These are phyloP conservation scores for Plebejus anna DNA, from an alignment of 2,888 invertebrate genomes.

Conservation along the genomic window DNA sequence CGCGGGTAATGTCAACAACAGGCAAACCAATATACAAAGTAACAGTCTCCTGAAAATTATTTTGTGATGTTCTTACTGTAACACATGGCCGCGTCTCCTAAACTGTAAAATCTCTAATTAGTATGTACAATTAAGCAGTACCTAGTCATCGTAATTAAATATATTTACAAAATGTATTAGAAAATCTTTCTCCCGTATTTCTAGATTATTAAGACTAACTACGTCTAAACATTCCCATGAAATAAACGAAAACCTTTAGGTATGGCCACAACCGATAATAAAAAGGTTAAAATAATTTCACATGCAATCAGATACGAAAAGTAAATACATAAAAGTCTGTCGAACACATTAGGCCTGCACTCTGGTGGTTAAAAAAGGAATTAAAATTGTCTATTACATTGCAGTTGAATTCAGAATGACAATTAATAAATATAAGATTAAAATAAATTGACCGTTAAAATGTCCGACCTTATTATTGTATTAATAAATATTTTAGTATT, in stretches of 20 bases:
- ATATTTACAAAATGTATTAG: slow-evolving; percentile 61
- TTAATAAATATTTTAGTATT: background rate
- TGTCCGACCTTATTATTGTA: background rate
- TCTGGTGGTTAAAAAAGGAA: slow-evolving; percentile 8
- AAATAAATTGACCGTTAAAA: background rate
- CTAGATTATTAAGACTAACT: slow-evolving; percentile 34
- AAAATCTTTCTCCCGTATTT: slow-evolving; percentile 44
- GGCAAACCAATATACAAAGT: slow-evolving; percentile 56
- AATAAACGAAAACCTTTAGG: slow-evolving; percentile 24
- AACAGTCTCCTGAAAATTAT: slow-evolving; percentile 56
- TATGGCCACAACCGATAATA: slow-evolving; percentile 31
- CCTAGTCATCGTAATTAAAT: slow-evolving; percentile 53
- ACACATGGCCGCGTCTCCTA: slow-evolving; percentile 66
- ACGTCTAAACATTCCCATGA: slow-evolving; percentile 32
- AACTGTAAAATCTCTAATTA: slow-evolving; percentile 52
- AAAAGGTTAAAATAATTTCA: slow-evolving; percentile 7
- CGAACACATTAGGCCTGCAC: background rate
- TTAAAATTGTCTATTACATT: background rate
- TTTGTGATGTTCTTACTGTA: slow-evolving; percentile 63
- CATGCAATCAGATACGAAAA: background rate
- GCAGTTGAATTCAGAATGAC: background rate
- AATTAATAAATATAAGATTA: background rate
- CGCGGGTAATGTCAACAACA: slow-evolving; percentile 30
- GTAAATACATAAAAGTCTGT: background rate
- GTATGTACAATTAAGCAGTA: slow-evolving; percentile 65